Conservation (phyloP, 2,797 vertebrate species). For the Loriculus beryllinus region DNA sequence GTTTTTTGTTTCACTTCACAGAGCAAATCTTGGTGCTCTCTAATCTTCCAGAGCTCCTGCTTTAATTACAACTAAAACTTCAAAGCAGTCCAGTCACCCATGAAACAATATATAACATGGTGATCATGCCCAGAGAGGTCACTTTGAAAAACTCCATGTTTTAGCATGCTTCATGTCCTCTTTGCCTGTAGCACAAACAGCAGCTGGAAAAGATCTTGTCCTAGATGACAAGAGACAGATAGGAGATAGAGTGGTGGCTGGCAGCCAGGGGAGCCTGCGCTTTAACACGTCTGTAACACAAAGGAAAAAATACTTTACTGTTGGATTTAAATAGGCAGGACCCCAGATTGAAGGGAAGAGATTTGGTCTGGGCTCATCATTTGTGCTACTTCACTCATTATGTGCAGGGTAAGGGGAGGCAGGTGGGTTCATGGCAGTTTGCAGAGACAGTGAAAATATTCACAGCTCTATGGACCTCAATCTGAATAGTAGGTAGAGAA, state of each 20-base stretch:
- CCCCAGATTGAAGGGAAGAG: neutral
- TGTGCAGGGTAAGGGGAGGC: neutral
- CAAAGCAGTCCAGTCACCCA: slow-evolving; percentile 2
- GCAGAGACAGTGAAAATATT: neutral
- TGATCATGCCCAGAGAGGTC: neutral
- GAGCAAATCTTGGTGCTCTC: neutral
- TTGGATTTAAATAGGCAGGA: neutral
- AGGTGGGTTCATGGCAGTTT: neutral
- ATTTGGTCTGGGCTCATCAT: neutral
- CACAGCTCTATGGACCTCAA: neutral
- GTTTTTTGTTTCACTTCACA: neutral
- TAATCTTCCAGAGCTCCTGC: neutral
- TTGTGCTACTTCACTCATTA: neutral
- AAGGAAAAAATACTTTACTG: neutral
- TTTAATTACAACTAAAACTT: slow-evolving; percentile 45
- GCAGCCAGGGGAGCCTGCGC: neutral
- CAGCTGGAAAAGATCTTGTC: neutral
- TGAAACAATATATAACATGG: neutral
- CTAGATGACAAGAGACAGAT: neutral
- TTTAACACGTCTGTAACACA: neutral
- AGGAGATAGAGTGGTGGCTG: neutral
- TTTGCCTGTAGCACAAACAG: neutral
- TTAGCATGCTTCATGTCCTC: neutral
- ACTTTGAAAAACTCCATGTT: neutral
- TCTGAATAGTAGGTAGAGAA: neutral